Evolutionary conservation across 2,888 invertebrate species (phyloP).

Genomic region (Hemithea aestivaria): DNA sequence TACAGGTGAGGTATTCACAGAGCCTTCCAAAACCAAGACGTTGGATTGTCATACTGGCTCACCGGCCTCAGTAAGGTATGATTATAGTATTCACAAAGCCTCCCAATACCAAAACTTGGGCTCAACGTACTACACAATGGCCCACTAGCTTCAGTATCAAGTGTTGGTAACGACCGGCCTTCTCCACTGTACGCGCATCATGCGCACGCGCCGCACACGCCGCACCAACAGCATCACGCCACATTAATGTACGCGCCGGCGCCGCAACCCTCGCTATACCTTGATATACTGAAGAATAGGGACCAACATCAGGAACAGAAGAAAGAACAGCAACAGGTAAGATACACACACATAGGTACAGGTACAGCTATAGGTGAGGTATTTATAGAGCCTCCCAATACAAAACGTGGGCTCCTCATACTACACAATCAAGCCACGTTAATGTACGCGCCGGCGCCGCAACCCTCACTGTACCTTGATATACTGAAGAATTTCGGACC

Average conservation of each 20-base stretch:
- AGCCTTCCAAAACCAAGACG: no score
- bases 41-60: no score
- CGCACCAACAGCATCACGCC: constrained; percentile 43
- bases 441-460: constrained; percentile 64
- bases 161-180: constrained; percentile 63
- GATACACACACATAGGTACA: no score
- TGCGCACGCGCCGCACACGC: constrained; percentile 61
- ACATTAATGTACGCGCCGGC: constrained; percentile 56
- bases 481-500: constrained; percentile 67
- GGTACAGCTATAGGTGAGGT: no score
- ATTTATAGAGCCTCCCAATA: no score
- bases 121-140: constrained; percentile 62
- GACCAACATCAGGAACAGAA: constrained; percentile 62
- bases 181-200: constrained; percentile 66
- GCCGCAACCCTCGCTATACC: constrained; percentile 60
- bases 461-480: constrained; percentile 62
- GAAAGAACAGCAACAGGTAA: constrained; percentile 61
- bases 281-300: constrained; percentile 67
- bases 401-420: no score
- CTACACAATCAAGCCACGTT: constrained; percentile 44
- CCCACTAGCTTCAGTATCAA: constrained; percentile 38
- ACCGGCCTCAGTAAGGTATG: no score
- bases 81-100: constrained; percentile 13
- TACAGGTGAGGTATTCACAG: no score
- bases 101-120: constrained; percentile 62